Evolutionary conservation across 1,140 invertebrate genomes (phyloP), one percentile per base, ranked within the genome.

Genomic region (Drosophila lowei): DNA sequence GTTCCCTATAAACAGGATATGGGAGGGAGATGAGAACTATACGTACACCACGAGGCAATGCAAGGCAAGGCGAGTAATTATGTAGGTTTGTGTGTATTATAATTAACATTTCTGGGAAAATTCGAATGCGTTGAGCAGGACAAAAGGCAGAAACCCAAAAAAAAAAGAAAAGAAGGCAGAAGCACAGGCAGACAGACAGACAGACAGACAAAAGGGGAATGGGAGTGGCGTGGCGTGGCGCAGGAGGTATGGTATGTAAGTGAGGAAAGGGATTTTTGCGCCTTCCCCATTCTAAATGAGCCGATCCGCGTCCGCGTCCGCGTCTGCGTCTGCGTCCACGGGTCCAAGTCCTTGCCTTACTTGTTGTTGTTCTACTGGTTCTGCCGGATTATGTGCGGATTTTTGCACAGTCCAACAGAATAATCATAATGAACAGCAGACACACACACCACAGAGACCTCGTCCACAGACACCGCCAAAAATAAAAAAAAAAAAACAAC

Each of bases 41-140:
- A 30, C 28, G 28, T 30, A 30, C 30, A 30, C 34, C 34, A 38
- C 34, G 34, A 38, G 30, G 9, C 30, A 62, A 57, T 49, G 66
- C 71, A 79, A 81, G 34, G 34, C 34, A 77, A 81, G 78, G 78
- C 74, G 78, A 88, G 83, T 86, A 88, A 88, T 79, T 86, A 86
- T 86, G 83, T 88, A 75, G 68, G 81, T 77, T 65, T 86, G 75
- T 80, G 61, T 80, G 81, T 86, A 88, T 86, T 86, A 86, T 86
- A 86, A 86, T 86, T 86, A 86, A 86, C 83, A 86, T 83, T 86
- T 86, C 83, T 86, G 83, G 83, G 83, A 86, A 86, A 86, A 86
- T 77, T 86, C 81, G 81, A 88, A 86, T 81, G 81, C 70, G 84
- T 88, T 74, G 83, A 79, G 81, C 81, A 86, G 78, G 83, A 88